These are phyloP conservation scores for Tarsius wallacei DNA, from an alignment of 2,797 vertebrate genomes.

Conservation along the genomic window DNA sequence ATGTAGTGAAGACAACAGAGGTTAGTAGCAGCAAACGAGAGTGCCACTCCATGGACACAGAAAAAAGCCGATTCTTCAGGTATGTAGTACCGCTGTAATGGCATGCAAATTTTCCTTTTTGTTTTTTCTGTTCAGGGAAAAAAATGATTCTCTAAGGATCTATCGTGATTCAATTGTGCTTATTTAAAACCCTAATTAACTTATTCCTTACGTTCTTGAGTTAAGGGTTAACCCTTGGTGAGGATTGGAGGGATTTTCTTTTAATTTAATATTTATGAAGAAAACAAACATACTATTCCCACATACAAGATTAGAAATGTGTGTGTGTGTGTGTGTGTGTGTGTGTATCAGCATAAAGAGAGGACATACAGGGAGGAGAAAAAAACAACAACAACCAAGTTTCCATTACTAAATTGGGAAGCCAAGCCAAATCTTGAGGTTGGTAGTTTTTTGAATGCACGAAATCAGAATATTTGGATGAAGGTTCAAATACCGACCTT, in stretches of 20 bases:
- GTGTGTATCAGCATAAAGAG: neutral
- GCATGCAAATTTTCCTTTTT: too few relatives aligned
- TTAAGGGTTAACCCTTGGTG: neutral
- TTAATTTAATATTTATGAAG: neutral
- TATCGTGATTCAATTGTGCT: neutral
- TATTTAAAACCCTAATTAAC: neutral
- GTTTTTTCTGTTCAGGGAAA: neutral
- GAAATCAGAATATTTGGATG: slow-evolving; percentile 21
- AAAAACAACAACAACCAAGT: neutral
- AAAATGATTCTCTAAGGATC: neutral
- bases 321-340: too few relatives aligned
- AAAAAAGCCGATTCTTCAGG: slow-evolving; percentile 97
- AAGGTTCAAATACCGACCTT: neutral
- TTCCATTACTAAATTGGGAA: neutral
- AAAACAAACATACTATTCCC: neutral
- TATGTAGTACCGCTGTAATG: slow-evolving; percentile 71
- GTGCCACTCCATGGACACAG: slow-evolving; percentile 96
- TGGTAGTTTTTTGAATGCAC: neutral
- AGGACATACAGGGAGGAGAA: neutral
- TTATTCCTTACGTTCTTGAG: neutral
- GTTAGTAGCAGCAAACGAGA: slow-evolving; percentile 97
- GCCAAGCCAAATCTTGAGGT: neutral
- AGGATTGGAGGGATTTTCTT: neutral
- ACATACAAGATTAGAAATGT: neutral
- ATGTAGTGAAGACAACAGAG: slow-evolving; percentile 95